Base-by-base conservation (phyloP, 1,140 invertebrate species). In the Trichonephila inaurata region DNA sequence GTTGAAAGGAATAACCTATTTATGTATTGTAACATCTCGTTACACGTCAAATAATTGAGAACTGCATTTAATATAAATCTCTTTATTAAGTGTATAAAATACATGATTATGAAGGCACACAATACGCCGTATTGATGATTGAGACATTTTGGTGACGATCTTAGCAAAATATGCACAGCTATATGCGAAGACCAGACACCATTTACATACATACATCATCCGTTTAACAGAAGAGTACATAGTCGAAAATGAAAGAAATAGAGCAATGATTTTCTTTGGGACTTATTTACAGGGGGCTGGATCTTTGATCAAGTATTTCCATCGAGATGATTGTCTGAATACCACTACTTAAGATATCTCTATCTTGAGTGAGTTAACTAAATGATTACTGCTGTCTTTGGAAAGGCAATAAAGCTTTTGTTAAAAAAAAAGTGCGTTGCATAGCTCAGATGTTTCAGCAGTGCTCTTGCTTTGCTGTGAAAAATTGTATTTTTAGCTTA, bases 151-250 rank as follows among this genome's bases (percentile, higher is more conserved):
- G 60, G 66, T 33, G 66, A 2, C 62, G 62, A 24, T 2, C 91
- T 72, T 62, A 1, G 3, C 77, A 91, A 58, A 92, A 81, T 88
- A 88, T 89, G 92, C 92, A 93, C 92, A 93, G 92, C 92, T 93
- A 93, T 93, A 89, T 88, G 19, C 21, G 51, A 64, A 8, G 19
- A 19, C 33, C 60, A 51, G 18, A 16, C 62, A 85, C 60, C 44
- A 51, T 51, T 40, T 51, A 51, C n/a, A 81, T 33, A 44, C 69
- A 81, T 85, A 61, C 86, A 40, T 62, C 33, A 81, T 88, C 77
- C 81, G 82, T 83, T 64, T 83, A 44, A 72, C 66, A 40, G 58
- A 61, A 24, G 21, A 44, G 51, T 92, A 85, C 8, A 88, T 28
- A 81, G 5, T 18, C 18, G 58, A 62, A 93, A 16, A 77, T 77